These are phyloP conservation scores for Micropterix aruncella DNA, from an alignment of 2,888 invertebrate genomes.

Conservation along the genomic window DNA sequence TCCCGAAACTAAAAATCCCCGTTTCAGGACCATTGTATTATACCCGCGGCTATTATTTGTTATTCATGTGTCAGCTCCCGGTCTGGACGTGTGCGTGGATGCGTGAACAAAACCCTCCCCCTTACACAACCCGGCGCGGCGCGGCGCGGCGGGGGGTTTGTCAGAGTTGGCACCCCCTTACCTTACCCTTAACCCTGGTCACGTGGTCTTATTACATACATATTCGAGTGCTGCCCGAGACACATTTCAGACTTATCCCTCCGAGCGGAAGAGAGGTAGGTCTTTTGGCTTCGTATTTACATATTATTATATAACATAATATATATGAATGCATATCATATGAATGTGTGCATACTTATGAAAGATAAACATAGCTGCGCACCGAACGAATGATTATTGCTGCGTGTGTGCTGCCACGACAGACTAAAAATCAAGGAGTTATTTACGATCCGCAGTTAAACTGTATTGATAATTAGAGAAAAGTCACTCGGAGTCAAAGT, in stretches of 20 bases:
- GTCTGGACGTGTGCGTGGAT: slow-evolving; percentile 12
- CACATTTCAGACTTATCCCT: neutral
- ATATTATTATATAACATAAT: no score
- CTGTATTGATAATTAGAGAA: no score
- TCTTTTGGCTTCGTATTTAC: no score
- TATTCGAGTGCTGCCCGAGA: neutral
- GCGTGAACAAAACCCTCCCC: slow-evolving; percentile 9
- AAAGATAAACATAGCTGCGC: no score
- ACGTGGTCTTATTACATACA: neutral
- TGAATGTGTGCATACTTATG: no score
- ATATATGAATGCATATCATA: no score
- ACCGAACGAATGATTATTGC: neutral
- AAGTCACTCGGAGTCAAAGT: no score
- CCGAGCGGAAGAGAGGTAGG: neutral
- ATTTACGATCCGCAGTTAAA: no score
- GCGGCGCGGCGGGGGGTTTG: neutral
- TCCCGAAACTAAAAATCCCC: slow-evolving; percentile 7
- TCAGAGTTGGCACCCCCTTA: neutral
- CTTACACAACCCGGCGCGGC: neutral
- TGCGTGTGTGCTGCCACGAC: no score
- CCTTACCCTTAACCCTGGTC: neutral
- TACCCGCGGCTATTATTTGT: slow-evolving; percentile 11
- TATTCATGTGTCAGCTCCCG: slow-evolving; percentile 12
- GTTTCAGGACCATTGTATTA: neutral
- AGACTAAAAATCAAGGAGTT: no score